phyloP scores from a whole-genome alignment of 2,888 invertebrate genomes.

The Trichogramma evanescens region DNA sequence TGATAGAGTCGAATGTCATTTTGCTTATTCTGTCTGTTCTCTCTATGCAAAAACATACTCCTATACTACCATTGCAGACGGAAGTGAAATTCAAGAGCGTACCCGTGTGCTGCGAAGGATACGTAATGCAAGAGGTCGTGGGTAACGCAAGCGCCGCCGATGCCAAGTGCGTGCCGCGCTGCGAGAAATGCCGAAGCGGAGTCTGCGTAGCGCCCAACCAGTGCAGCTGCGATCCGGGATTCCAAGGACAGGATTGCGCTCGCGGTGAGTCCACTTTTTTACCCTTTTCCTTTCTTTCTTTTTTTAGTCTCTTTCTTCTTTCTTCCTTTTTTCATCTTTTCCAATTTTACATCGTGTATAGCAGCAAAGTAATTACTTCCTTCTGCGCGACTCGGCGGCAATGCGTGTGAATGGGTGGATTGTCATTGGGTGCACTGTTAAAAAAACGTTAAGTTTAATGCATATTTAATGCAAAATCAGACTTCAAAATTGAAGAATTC shows the following conservation, averaged over 20 bases:
- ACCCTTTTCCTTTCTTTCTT: too few species aligned
- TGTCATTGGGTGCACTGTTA: too few species aligned
- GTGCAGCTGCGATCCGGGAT: conserved; percentile 60
- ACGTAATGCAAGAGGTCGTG: conserved; percentile 50
- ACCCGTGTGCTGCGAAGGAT: conserved; percentile 71
- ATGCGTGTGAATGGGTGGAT: too few species aligned
- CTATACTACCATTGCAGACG: conserved; percentile 50
- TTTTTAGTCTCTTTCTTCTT: too few species aligned
- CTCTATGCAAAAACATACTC: not conserved
- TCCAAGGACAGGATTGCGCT: conserved; percentile 56
- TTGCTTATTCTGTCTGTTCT: conserved; percentile 4
- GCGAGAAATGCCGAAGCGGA: conserved; percentile 51
- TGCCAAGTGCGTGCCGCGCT: conserved; percentile 45
- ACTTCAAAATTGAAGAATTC: too few species aligned
- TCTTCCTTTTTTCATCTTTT: too few species aligned
- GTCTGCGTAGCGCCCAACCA: conserved; percentile 53
- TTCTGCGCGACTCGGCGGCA: too few species aligned
- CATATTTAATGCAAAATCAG: too few species aligned
- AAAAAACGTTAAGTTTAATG: too few species aligned
- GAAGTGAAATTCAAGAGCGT: conserved; percentile 61
- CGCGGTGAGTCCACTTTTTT: conserved; percentile 47
- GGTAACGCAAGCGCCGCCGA: conserved; percentile 24
- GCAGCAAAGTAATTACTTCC: too few species aligned
- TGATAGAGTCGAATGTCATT: not conserved
- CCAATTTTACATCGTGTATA: too few species aligned